Evolutionary conservation across 2,888 invertebrate species (phyloP).

Genomic region (Psococerastis gibbosa): DNA sequence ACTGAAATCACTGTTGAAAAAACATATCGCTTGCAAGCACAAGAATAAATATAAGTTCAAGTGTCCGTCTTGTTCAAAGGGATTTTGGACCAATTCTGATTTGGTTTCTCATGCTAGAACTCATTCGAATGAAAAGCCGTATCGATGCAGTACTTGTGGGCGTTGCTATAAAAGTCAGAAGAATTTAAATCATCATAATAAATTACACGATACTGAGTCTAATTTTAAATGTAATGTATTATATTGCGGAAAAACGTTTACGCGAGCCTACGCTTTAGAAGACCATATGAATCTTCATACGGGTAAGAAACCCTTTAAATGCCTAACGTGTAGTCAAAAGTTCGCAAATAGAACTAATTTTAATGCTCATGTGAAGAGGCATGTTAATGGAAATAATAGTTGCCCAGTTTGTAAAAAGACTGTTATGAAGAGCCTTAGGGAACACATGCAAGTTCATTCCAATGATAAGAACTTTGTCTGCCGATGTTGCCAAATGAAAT

Average conservation of each 20-base stretch:
- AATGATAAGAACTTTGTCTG: slow-evolving; percentile 16
- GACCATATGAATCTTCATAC: slow-evolving; percentile 15
- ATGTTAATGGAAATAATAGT: neutral
- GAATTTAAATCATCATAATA: slow-evolving; percentile 16
- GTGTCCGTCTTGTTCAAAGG: slow-evolving; percentile 15
- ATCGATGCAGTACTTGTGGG: slow-evolving; percentile 16
- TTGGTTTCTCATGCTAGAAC: slow-evolving; percentile 14
- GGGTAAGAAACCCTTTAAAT: slow-evolving; percentile 14
- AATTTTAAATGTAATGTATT: slow-evolving; percentile 15
- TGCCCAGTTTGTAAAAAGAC: slow-evolving; percentile 6
- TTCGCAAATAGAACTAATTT: slow-evolving; percentile 15
- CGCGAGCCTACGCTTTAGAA: slow-evolving; percentile 13
- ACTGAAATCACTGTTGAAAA: slow-evolving; percentile 12
- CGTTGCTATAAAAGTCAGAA: slow-evolving; percentile 16
- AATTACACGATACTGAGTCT: slow-evolving; percentile 15
- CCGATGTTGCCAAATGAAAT: slow-evolving; percentile 14
- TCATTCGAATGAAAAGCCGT: slow-evolving; percentile 16
- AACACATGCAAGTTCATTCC: slow-evolving; percentile 17
- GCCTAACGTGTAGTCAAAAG: slow-evolving; percentile 15
- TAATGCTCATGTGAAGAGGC: slow-evolving; percentile 5
- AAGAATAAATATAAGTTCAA: slow-evolving; percentile 12
- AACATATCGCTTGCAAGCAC: slow-evolving; percentile 13
- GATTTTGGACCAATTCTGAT: slow-evolving; percentile 15
- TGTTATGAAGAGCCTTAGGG: slow-evolving; percentile 7
- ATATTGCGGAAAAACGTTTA: slow-evolving; percentile 16